Conservation (phyloP, 2,797 vertebrate genomes). For the Euphonia xanthogaster region DNA sequence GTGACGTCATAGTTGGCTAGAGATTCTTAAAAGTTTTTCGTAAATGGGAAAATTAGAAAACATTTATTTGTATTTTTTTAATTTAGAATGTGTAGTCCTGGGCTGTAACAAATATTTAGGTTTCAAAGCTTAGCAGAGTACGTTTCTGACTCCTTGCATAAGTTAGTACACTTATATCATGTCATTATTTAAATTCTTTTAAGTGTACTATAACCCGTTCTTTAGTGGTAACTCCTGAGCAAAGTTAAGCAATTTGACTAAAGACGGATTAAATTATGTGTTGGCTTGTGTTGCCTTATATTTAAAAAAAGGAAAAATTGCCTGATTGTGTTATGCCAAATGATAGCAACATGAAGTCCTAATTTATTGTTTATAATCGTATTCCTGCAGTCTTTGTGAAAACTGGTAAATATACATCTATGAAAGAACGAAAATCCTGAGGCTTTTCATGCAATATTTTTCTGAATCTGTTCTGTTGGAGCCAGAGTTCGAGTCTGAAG, state of each 20-base stretch:
- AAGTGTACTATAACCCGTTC: constrained; percentile 73
- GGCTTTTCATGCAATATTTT: constrained; percentile 71
- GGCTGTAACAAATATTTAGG: constrained; percentile 75
- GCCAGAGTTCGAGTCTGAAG: constrained; percentile 60
- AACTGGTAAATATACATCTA: constrained; percentile 71
- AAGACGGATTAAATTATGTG: constrained; percentile 86
- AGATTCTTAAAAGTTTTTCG: constrained; percentile 84
- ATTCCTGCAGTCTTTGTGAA: constrained; percentile 73
- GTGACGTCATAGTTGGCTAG: constrained; percentile 83
- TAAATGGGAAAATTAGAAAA: constrained; percentile 80
- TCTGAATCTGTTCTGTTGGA: constrained; percentile 36
- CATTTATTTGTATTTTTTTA: constrained; percentile 89
- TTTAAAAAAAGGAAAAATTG: constrained; percentile 87
- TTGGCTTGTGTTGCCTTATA: constrained; percentile 97
- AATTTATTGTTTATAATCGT: constrained; percentile 85
- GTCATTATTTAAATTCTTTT: constrained; percentile 92
- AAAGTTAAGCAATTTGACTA: constrained; percentile 76
- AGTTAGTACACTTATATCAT: constrained; percentile 66
- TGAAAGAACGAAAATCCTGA: constrained; percentile 61
- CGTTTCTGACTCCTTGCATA: constrained; percentile 78
- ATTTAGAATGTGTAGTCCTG: constrained; percentile 87
- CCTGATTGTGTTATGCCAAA: constrained; percentile 81
- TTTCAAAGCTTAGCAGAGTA: constrained; percentile 80
- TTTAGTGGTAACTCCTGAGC: constrained; percentile 76
- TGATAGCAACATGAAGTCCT: constrained; percentile 86